phyloP scores from a whole-genome alignment of 2,113 vertebrate genomes.

The Spilogale gracilis region DNA sequence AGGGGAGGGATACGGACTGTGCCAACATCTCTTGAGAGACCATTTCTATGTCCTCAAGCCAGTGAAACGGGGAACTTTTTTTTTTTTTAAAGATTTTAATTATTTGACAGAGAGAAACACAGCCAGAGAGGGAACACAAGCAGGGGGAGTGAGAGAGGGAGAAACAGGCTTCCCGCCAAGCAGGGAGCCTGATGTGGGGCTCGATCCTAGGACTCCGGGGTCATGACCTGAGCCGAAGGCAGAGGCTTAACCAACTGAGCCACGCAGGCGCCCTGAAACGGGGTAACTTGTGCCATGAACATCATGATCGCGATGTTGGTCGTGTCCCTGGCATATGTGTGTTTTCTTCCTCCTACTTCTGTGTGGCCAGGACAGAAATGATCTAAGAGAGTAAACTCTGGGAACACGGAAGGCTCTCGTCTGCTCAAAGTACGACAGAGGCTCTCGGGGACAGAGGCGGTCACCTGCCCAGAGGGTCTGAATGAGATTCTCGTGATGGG shows the following conservation, averaged over 20 bases:
- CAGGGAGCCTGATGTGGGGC: too few relatives aligned
- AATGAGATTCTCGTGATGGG: not conserved
- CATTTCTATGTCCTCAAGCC: not conserved
- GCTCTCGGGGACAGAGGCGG: fast-evolving
- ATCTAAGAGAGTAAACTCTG: not conserved
- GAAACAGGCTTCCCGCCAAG: too few relatives aligned
- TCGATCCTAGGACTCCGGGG: too few relatives aligned
- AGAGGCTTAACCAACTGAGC: too few relatives aligned
- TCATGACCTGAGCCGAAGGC: too few relatives aligned
- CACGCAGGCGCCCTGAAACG: too few relatives aligned
- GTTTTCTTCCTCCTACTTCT: not conserved
- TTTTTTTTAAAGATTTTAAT: too few relatives aligned
- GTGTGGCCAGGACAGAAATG: too few relatives aligned
- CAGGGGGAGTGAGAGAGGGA: too few relatives aligned
- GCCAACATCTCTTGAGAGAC: fast-evolving
- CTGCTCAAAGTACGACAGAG: fast-evolving
- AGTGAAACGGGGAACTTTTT: not conserved
- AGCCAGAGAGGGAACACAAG: too few relatives aligned
- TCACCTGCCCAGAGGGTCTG: not conserved
- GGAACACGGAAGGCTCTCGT: not conserved
- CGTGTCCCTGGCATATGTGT: not conserved
- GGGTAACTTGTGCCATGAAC: too few relatives aligned
- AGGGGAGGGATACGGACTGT: not conserved
- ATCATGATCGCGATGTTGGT: not conserved
- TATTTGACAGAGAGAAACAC: too few relatives aligned